A percentile compares a stretch with the other conserved stretches of the same genome.
Evolutionary conservation across 2,888 invertebrate genomes (phyloP).

Genomic region (Dimorphilus gyrociliatus): DNA sequence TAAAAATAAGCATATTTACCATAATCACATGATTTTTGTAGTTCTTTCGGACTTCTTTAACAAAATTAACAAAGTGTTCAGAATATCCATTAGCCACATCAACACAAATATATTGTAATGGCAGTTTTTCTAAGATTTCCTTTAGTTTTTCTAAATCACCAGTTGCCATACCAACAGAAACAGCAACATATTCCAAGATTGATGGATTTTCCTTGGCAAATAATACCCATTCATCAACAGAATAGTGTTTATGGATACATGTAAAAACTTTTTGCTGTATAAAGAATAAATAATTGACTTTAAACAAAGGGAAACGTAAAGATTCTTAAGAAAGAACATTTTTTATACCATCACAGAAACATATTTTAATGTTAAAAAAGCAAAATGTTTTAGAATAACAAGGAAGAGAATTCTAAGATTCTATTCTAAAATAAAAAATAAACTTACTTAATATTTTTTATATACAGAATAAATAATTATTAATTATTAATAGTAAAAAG

Average conservation of each 20-base stretch:
- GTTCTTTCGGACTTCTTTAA: conserved; percentile 58
- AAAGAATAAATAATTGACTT: too few relatives aligned
- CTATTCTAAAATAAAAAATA: too few relatives aligned
- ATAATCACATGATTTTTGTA: conserved; percentile 73
- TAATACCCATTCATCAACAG: conserved; percentile 59
- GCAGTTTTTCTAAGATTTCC: conserved; percentile 44
- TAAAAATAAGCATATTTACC: conserved; percentile 49
- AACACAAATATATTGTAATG: conserved; percentile 63
- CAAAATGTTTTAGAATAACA: too few relatives aligned
- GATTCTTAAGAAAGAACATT: too few relatives aligned
- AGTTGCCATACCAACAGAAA: conserved; percentile 66
- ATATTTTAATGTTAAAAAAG: too few relatives aligned
- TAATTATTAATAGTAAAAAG: too few relatives aligned
- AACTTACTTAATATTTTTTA: too few relatives aligned
- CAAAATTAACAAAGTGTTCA: conserved; percentile 74
- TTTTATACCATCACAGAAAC: too few relatives aligned
- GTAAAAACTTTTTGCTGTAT: conserved; percentile 73
- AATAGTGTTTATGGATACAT: conserved; percentile 77
- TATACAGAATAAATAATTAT: too few relatives aligned
- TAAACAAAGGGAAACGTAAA: too few relatives aligned
- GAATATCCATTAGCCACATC: conserved; percentile 91
- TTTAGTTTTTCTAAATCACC: conserved; percentile 59
- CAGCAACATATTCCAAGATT: conserved; percentile 48
- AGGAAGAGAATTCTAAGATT: too few relatives aligned
- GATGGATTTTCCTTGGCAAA: conserved; percentile 48